phyloP scores from a whole-genome alignment of 1,140 invertebrate species.

The Drosophila nannoptera region DNA sequence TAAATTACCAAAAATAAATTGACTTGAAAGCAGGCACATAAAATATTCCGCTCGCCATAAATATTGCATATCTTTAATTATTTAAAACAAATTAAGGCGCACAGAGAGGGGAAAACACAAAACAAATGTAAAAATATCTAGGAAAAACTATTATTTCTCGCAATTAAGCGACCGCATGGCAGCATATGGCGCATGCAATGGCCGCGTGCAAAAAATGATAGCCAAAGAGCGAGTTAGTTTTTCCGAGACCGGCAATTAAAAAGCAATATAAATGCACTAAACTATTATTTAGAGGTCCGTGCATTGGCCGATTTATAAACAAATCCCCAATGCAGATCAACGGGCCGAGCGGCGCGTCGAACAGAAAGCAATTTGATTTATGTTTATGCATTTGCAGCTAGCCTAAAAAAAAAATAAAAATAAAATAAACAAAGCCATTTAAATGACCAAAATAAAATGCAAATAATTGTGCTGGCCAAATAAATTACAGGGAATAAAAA shows the following conservation, averaged over 20 bases:
- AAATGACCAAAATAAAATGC: constrained; percentile 52
- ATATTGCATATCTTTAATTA: constrained; percentile 55
- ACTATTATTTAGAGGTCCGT: constrained; percentile 61
- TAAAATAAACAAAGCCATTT: constrained; percentile 36
- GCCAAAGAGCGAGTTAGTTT: constrained; percentile 4
- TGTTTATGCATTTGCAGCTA: constrained; percentile 46
- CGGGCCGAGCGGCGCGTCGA: constrained; percentile 23
- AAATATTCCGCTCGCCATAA: constrained; percentile 17
- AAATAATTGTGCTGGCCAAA: constrained; percentile 66
- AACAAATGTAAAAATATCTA: constrained; percentile 11
- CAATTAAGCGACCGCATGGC: constrained; percentile 24
- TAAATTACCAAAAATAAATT: not conserved
- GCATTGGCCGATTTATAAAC: constrained; percentile 70
- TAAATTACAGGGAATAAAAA: constrained; percentile 69
- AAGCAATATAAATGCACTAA: constrained; percentile 59
- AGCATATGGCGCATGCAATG: constrained; percentile 20
- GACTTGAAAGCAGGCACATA: not conserved
- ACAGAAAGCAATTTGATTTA: constrained; percentile 71
- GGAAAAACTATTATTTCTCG: constrained; percentile 7
- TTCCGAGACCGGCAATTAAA: constrained; percentile 56
- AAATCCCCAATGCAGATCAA: constrained; percentile 71
- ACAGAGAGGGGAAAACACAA: not conserved
- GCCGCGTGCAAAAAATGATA: not conserved
- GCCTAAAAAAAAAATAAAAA: constrained; percentile 30
- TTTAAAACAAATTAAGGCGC: constrained; percentile 28